Base-by-base conservation (phyloP, 2,797 vertebrate species). In the Lagocephalus sceleratus region DNA sequence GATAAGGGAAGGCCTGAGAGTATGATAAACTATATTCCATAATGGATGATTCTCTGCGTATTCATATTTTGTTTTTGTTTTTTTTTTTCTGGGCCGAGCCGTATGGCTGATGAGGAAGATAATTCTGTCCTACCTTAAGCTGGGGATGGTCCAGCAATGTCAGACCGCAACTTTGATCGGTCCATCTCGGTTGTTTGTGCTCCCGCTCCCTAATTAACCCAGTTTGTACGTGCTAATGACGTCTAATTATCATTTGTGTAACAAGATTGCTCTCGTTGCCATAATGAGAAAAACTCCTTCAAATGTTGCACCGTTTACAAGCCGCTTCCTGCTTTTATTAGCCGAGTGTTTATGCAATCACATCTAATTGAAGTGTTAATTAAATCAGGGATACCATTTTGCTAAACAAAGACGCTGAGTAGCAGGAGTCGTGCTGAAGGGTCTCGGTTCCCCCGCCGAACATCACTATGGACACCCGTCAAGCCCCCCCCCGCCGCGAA, bases 281-380 rank as follows among this genome's bases (percentile, higher is more conserved):
- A 71, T 89, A 88, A 90, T 87, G 81, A 89, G 81, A 83, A 83
- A 88, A 86, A 89, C 83, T 85, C 83, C 82, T 82, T 85, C 79
- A 79, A 90, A 89, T 85, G 82, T 87, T 87, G 83, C 71, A 54
- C 69, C 38, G 68, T 73, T 86, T 87, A 77, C 80, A 73, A 79
- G 74, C 80, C 52, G 73, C 65, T 85, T 88, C 85, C 73, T 81
- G 75, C 73, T 54, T 71, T 88, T 88, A 86, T 89, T 86, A 86
- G 78, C 64, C 10, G 81, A 86, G 79, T 84, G 81, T 89, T 89
- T 85, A 86, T 88, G 86, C 86, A 91, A 90, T 92, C 88, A 89
- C 76, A 76, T 77, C 85, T 90, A 90, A 91, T 85, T 90, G 84
- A 87, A 87, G 87, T 87, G 83, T 87, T 90, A 90, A 91, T 92